Evolutionary conservation across 2,888 invertebrate genomes (phyloP), one percentile per base, ranked within the genome.

Genomic region (Drosophila parthenogenetica): DNA sequence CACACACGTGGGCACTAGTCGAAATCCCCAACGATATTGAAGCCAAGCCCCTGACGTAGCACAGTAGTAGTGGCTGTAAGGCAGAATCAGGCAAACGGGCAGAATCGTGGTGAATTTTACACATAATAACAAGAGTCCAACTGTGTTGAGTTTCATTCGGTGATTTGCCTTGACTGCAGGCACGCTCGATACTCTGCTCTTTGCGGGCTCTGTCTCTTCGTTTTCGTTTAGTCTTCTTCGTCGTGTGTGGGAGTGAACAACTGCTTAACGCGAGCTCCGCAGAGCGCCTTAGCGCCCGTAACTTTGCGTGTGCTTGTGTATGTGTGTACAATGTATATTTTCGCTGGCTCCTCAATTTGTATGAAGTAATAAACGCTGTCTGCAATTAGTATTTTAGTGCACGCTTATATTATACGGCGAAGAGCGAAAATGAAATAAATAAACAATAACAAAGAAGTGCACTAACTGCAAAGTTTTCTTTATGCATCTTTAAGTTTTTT

Each of bases 341-440:
- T 77, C 63, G 59, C 73, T 79, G 80, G 66, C 62, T 66, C 43
- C 69, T 85, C 69, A 82, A 85, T 81, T 81, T 81, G 69, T 86
- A 72, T 84, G 89, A 84, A 82, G 88, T 82, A 82, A 87, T 82
- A 82, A 87, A 76, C 71, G 70, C 40, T 57, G 74, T 57, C 54
- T 79, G 63, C 80, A 87, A 82, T 87, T 82, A 77, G 69, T 85
- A 69, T 74, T 81, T 72, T 70, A 61, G 54, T 69, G 82, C 61
- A 65, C 46, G 58, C 53, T 29, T 42, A 49, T 22, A 55, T 55
- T 29, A 8, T 29, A 29, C 8, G 29, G 8, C 29, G 2, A 29
- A 29, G 29, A 39, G 19, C 46, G 19, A 46, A 60, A 32, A 40
- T 42, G 16, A 64, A 40, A 43, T 42, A 46, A 46, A 63, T 43